Conservation (phyloP, 2,888 invertebrate genomes). For the Eubasilissa splendida region DNA sequence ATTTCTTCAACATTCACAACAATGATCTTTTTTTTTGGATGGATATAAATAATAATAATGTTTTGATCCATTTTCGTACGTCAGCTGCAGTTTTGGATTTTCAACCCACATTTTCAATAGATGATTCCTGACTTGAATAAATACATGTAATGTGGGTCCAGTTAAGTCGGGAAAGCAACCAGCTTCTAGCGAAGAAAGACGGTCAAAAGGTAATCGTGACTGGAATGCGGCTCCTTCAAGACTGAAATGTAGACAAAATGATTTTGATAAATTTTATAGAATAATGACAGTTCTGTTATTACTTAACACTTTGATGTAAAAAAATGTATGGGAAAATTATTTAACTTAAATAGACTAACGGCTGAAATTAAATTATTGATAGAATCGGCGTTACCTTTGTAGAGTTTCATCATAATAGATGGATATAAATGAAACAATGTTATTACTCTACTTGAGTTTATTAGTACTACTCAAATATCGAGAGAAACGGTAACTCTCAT, state of each 20-base stretch:
- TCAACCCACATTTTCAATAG: slow-evolving; percentile 96
- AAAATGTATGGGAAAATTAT: too few relatives aligned
- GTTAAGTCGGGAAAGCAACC: slow-evolving; percentile 95
- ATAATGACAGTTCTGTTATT: too few relatives aligned
- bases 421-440: not conserved
- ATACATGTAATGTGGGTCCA: slow-evolving; percentile 88
- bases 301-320: too few relatives aligned
- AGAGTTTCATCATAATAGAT: too few relatives aligned
- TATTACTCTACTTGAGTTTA: slow-evolving; percentile 63
- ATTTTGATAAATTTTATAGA: too few relatives aligned
- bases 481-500: too few relatives aligned
- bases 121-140: slow-evolving; percentile 92
- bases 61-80: slow-evolving; percentile 84
- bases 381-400: too few relatives aligned
- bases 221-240: slow-evolving; percentile 96
- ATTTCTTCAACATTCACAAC: not conserved
- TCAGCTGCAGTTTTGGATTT: slow-evolving; percentile 93
- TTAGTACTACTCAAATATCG: too few relatives aligned
- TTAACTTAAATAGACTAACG: too few relatives aligned
- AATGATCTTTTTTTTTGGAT: not conserved
- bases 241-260: slow-evolving; percentile 67
- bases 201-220: slow-evolving; percentile 93
- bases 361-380: too few relatives aligned
- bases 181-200: slow-evolving; percentile 94
- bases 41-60: too few relatives aligned